Evolutionary conservation across 2,888 invertebrate genomes (phyloP).

Genomic region (Dryobota labecula): DNA sequence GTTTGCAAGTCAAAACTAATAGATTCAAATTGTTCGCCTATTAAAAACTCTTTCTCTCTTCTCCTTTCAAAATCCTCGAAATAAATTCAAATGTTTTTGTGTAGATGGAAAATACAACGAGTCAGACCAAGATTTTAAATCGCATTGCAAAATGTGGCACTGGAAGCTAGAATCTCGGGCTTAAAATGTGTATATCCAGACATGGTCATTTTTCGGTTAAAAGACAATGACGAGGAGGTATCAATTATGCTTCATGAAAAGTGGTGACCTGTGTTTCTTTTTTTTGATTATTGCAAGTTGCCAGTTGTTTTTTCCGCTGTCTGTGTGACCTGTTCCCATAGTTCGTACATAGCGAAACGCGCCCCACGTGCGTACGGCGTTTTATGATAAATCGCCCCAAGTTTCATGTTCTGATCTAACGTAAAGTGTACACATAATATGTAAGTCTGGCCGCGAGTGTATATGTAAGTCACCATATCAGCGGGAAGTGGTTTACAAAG

Average conservation of each 20-base stretch:
- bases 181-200: fast-evolving
- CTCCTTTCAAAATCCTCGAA: neutral
- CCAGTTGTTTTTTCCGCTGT: constrained; percentile 27
- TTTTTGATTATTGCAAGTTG: neutral
- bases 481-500: constrained; percentile 32
- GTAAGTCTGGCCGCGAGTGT: constrained; percentile 16
- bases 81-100: neutral
- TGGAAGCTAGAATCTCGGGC: neutral
- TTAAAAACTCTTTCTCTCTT: neutral
- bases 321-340: constrained; percentile 40
- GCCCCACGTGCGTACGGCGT: constrained; percentile 72
- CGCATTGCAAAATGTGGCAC: neutral
- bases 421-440: constrained; percentile 50
- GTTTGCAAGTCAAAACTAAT: neutral
- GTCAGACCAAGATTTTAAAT: neutral
- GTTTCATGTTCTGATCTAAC: constrained; percentile 67
- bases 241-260: neutral
- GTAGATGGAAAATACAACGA: neutral
- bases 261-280: neutral
- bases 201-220: neutral
- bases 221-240: neutral
- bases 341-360: constrained; percentile 65
- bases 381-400: constrained; percentile 74
- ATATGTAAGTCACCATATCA: constrained; percentile 31
- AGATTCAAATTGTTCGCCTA: neutral